Conservation (phyloP, 2,797 vertebrate species). For the Coranthus polyacanthus region DNA sequence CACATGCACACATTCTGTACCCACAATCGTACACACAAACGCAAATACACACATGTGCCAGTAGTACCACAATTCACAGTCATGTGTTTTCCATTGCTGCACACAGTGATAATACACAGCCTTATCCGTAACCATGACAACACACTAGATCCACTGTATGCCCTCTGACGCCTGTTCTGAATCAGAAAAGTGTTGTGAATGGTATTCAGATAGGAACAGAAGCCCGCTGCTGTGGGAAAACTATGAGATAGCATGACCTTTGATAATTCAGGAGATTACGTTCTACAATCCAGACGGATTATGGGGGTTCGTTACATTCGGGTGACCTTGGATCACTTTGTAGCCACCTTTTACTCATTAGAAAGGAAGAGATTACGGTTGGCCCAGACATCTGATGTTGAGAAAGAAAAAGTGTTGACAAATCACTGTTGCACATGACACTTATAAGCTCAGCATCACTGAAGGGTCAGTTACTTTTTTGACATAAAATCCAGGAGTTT, state of each 20-base stretch:
- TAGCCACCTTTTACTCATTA: slow-evolving; percentile 4
- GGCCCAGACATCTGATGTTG: not conserved
- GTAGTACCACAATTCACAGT: slow-evolving; percentile 45
- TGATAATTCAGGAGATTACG: slow-evolving; percentile 52
- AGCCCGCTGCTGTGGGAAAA: slow-evolving; percentile 45
- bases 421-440: too few species aligned
- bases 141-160: slow-evolving; percentile 43
- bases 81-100: slow-evolving; percentile 62
- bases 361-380: slow-evolving; percentile 18
- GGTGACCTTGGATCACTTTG: slow-evolving; percentile 35
- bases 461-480: too few species aligned
- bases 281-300: slow-evolving; percentile 21
- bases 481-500: too few species aligned
- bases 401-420: not conserved
- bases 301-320: slow-evolving; percentile 21
- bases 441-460: too few species aligned
- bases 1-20: slow-evolving; percentile 13
- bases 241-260: slow-evolving; percentile 50
- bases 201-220: slow-evolving; percentile 56
- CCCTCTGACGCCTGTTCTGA: slow-evolving; percentile 61
- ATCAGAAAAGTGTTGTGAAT: slow-evolving; percentile 56
- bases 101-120: slow-evolving; percentile 53
- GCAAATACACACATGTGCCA: slow-evolving; percentile 37
- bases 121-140: slow-evolving; percentile 75
- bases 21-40: slow-evolving; percentile 17